phyloP scores from a whole-genome alignment of 2,113 vertebrate species.

The Tachycineta bicolor region DNA sequence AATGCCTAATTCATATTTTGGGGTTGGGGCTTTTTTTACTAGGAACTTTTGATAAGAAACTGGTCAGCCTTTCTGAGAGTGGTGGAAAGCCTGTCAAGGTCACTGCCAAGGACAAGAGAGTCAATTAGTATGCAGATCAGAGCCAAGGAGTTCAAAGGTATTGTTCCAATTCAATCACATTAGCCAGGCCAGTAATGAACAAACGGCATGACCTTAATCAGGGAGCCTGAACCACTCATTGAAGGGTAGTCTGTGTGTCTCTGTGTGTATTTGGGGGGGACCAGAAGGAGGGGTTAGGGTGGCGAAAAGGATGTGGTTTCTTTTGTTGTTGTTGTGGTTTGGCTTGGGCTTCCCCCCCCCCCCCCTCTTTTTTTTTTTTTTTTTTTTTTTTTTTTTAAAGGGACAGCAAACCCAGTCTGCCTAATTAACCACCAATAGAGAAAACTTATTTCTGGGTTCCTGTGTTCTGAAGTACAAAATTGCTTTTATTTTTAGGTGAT shows the following conservation, averaged over 20 bases:
- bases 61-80: slow-evolving; percentile 66
- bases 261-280: not conserved
- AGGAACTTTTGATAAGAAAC: slow-evolving; percentile 72
- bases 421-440: slow-evolving; percentile 28
- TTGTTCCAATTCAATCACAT: slow-evolving; percentile 96
- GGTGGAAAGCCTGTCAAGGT: slow-evolving; percentile 81
- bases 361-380: not conserved
- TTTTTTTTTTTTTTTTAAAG: not conserved
- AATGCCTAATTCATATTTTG: slow-evolving; percentile 52
- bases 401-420: not conserved
- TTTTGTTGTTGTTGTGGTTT: slow-evolving; percentile 60
- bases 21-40: slow-evolving; percentile 20
- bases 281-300: slow-evolving; percentile 1
- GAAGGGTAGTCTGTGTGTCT: slow-evolving; percentile 61
- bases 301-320: slow-evolving; percentile 48
- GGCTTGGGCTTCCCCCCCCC: not conserved
- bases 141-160: slow-evolving; percentile 91
- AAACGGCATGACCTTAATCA: slow-evolving; percentile 91
- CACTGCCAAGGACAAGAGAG: slow-evolving; percentile 87
- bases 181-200: slow-evolving; percentile 90
- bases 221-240: slow-evolving; percentile 72
- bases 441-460: slow-evolving; percentile 31
- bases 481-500: slow-evolving; percentile 39
- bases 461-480: slow-evolving; percentile 12
- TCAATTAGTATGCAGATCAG: slow-evolving; percentile 97